Evolutionary conservation across 1,140 invertebrate genomes (phyloP).

Genomic region (Holcopasites calliopsidis): DNA sequence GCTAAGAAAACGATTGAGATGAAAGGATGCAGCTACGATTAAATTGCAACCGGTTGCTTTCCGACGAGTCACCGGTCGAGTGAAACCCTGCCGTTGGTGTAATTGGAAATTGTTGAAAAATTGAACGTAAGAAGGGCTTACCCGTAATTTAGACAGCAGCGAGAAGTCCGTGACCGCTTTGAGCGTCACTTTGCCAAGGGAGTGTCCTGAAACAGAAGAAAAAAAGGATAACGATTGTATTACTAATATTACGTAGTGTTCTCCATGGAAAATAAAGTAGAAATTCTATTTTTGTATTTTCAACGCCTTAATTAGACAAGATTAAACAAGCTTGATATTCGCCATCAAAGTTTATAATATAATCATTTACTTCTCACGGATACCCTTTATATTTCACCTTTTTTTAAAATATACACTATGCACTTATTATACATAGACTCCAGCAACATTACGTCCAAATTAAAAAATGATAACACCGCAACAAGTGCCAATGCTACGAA

Average conservation of each 20-base stretch:
- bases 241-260: neutral
- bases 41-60: conserved; percentile 21
- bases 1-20: neutral
- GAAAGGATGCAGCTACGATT: neutral
- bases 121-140: conserved; percentile 9
- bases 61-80: neutral
- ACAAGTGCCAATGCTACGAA: too few species aligned
- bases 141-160: conserved; percentile 44
- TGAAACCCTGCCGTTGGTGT: neutral
- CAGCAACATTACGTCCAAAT: too few species aligned
- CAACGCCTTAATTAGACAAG: too few species aligned
- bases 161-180: conserved; percentile 41
- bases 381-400: too few species aligned
- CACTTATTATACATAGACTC: too few species aligned
- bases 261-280: neutral
- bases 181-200: conserved; percentile 43
- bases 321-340: too few species aligned
- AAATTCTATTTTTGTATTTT: too few species aligned
- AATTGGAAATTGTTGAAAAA: neutral
- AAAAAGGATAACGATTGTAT: neutral
- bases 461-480: too few species aligned
- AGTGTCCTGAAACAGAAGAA: conserved; percentile 27
- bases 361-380: too few species aligned
- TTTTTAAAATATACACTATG: too few species aligned
- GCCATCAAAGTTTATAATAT: too few species aligned